A percentile compares a stretch with the other conserved stretches of the same genome.
These are phyloP conservation scores for Anthophora plumipes DNA, from an alignment of 2,888 invertebrate species.

Conservation along the genomic window DNA sequence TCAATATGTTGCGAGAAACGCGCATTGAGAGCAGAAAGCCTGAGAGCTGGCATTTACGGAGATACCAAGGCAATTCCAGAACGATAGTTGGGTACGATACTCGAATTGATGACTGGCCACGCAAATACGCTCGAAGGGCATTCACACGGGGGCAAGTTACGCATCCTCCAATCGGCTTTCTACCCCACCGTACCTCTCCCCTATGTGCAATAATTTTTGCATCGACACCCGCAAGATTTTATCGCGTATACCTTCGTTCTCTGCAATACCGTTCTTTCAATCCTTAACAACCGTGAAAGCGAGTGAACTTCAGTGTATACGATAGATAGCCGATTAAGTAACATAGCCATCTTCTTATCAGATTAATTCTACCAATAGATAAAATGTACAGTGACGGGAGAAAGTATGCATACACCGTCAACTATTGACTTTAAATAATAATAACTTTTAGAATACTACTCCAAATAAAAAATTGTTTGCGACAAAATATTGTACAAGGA, in stretches of 20 bases:
- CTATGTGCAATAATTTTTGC: conserved; percentile 62
- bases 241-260: conserved; percentile 28
- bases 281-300: not conserved
- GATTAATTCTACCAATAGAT: no score
- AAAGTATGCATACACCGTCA: no score
- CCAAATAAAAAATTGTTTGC: no score
- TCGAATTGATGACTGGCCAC: conserved; percentile 71
- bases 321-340: not conserved
- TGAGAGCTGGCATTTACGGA: conserved; percentile 54
- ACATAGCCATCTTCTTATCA: not conserved
- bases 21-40: conserved; percentile 27
- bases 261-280: conserved; percentile 16
- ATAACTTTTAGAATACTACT: no score
- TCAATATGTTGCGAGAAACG: conserved; percentile 61
- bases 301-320: not conserved
- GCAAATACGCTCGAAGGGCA: conserved; percentile 61
- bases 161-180: conserved; percentile 57
- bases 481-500: no score
- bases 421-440: no score
- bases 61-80: conserved; percentile 65
- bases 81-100: conserved; percentile 66
- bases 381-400: no score
- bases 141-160: conserved; percentile 58
- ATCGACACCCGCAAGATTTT: conserved; percentile 65
- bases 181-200: conserved; percentile 45